Percentiles rank a stretch among this genome's conserved stretches.
Conservation (phyloP, 2,888 invertebrate genomes). For the Drosophila cognata region DNA sequence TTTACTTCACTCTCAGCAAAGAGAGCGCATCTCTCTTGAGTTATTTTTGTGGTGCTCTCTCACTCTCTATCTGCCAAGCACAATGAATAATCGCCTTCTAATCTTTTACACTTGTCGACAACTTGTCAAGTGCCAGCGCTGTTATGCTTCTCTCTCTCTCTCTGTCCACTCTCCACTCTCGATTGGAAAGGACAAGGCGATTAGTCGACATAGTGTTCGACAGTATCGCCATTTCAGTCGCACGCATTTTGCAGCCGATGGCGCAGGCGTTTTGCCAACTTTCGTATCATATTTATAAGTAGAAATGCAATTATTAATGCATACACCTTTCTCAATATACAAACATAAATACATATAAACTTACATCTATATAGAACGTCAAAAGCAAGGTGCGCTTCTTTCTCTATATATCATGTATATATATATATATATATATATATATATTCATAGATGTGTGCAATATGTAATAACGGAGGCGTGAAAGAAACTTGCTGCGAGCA, state of each 20-base stretch:
- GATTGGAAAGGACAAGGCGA: conserved; percentile 46
- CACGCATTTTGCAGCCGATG: conserved; percentile 23
- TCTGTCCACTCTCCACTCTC: neutral
- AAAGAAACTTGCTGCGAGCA: conserved; percentile 32
- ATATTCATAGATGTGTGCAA: conserved; percentile 15
- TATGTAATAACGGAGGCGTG: conserved; percentile 28
- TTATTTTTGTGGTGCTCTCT: conserved; percentile 1
- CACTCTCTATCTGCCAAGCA: conserved; percentile 25
- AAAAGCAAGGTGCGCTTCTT: conserved; percentile 43
- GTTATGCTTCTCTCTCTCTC: conserved; percentile 16
- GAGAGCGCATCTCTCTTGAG: conserved; percentile 41
- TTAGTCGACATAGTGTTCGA: neutral
- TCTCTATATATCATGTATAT: neutral
- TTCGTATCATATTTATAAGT: conserved; percentile 70
- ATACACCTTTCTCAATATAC: conserved; percentile 45
- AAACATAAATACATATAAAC: neutral
- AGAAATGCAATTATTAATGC: conserved; percentile 67
- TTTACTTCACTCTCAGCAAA: conserved; percentile 23
- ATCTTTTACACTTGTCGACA: conserved; percentile 68
- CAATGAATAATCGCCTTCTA: conserved; percentile 60
- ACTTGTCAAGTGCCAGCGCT: conserved; percentile 57
- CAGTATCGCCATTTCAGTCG: conserved; percentile 52
- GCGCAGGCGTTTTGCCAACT: conserved; percentile 56
- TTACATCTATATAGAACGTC: conserved; percentile 15
- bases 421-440: neutral